These are phyloP conservation scores for Aphidius ervi DNA, from an alignment of 1,140 invertebrate species.

Conservation along the genomic window DNA sequence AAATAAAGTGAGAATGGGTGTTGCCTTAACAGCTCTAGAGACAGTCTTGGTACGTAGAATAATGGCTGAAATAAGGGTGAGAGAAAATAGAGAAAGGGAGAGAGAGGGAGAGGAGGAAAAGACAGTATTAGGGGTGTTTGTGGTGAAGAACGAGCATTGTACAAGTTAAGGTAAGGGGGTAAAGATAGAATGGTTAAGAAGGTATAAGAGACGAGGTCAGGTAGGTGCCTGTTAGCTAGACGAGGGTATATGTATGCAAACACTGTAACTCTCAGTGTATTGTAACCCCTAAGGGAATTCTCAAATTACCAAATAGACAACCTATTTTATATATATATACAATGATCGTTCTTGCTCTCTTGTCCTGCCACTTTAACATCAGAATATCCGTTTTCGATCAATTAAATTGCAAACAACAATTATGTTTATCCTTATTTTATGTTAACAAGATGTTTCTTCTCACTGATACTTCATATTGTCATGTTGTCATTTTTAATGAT, in stretches of 20 bases:
- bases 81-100: background rate
- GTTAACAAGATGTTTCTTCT: background rate
- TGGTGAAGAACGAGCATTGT: background rate
- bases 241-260: conserved; percentile 41
- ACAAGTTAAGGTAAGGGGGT: background rate
- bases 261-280: conserved; percentile 31
- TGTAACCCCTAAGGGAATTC: conserved; percentile 34
- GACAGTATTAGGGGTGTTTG: background rate
- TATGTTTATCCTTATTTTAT: background rate
- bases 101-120: no score
- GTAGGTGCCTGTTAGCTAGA: conserved; percentile 34
- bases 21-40: conserved; percentile 42
- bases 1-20: conserved; percentile 25
- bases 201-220: conserved; percentile 24
- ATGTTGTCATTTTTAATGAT: no score
- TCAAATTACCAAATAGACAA: conserved; percentile 35
- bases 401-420: conserved; percentile 14
- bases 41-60: conserved; percentile 40
- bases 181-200: no score
- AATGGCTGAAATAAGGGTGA: conserved; percentile 30
- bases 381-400: conserved; percentile 8
- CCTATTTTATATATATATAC: conserved; percentile 7
- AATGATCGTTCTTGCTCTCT: conserved; percentile 17
- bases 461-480: no score
- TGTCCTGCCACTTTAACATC: conserved; percentile 6